A percentile compares a stretch with the other conserved stretches of the same genome.
phyloP scores from a whole-genome alignment of 2,797 vertebrate genomes.

The Poliocrania exsul region DNA sequence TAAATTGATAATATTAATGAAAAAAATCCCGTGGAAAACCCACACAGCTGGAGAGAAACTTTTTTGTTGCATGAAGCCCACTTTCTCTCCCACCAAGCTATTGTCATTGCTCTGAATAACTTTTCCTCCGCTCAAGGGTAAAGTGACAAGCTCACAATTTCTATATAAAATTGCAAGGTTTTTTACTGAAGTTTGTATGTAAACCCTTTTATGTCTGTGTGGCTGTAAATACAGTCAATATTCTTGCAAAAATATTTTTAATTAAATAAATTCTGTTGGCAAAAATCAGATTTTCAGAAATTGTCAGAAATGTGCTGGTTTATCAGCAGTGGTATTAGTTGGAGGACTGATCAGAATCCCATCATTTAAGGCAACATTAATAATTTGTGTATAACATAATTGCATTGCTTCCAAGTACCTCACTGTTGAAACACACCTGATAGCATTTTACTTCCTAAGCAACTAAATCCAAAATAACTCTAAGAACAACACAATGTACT shows the following conservation, averaged over 20 bases:
- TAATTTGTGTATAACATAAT: neutral
- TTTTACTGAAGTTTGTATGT: neutral
- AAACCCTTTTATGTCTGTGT: neutral
- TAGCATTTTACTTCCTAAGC: neutral
- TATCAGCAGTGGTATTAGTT: neutral
- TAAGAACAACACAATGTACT: neutral
- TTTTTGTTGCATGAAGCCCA: slow-evolving; percentile 1
- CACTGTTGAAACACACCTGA: neutral
- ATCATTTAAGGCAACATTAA: neutral
- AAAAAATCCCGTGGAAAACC: slow-evolving; percentile 7
- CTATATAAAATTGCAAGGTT: neutral
- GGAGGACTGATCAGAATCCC: neutral
- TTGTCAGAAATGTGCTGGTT: neutral
- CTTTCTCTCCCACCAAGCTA: slow-evolving; percentile 30
- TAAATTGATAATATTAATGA: slow-evolving; percentile 36
- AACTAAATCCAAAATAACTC: neutral
- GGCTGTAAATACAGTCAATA: neutral
- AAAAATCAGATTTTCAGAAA: neutral
- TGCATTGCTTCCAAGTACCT: neutral
- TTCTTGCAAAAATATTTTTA: neutral
- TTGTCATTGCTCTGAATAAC: slow-evolving; percentile 33
- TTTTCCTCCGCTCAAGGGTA: neutral
- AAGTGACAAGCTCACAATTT: slow-evolving; percentile 24
- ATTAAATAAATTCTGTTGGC: neutral
- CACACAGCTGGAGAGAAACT: slow-evolving; percentile 12